These are phyloP conservation scores for Sycophila texana DNA, from an alignment of 2,888 invertebrate genomes.

Conservation along the genomic window DNA sequence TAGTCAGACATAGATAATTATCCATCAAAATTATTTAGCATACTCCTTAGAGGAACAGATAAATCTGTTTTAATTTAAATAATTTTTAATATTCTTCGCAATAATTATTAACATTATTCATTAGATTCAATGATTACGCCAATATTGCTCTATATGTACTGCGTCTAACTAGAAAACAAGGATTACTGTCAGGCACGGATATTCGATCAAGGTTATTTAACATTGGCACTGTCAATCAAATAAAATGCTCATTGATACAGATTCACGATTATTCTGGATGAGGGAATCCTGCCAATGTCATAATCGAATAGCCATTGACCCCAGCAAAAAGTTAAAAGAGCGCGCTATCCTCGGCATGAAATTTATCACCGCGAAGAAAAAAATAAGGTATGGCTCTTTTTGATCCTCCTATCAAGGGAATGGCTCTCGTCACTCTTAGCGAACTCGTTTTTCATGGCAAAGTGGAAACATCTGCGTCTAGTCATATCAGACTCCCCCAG, in stretches of 20 bases:
- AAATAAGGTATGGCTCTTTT: slow-evolving; percentile 26
- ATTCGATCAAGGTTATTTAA: not conserved
- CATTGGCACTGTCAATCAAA: not conserved
- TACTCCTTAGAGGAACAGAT: too few species aligned
- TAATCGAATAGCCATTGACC: not conserved
- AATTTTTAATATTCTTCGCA: too few species aligned
- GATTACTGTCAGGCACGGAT: not conserved
- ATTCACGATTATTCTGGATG: not conserved
- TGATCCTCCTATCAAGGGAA: slow-evolving; percentile 39
- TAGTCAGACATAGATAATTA: too few species aligned
- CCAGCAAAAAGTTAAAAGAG: not conserved
- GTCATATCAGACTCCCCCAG: slow-evolving; percentile 18
- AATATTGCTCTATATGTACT: not conserved
- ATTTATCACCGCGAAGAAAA: slow-evolving; percentile 17
- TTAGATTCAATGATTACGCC: not conserved
- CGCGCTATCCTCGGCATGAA: not conserved
- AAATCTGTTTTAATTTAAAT: too few species aligned
- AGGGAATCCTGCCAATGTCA: not conserved
- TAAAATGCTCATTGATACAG: not conserved
- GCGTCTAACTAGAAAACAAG: not conserved
- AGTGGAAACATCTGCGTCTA: slow-evolving; percentile 53
- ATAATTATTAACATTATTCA: not conserved
- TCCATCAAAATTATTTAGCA: too few species aligned
- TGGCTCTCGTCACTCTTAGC: slow-evolving; percentile 46
- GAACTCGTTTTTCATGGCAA: slow-evolving; percentile 46